These are phyloP conservation scores for Mobula birostris DNA, from an alignment of 2,113 vertebrate species.

Conservation along the genomic window DNA sequence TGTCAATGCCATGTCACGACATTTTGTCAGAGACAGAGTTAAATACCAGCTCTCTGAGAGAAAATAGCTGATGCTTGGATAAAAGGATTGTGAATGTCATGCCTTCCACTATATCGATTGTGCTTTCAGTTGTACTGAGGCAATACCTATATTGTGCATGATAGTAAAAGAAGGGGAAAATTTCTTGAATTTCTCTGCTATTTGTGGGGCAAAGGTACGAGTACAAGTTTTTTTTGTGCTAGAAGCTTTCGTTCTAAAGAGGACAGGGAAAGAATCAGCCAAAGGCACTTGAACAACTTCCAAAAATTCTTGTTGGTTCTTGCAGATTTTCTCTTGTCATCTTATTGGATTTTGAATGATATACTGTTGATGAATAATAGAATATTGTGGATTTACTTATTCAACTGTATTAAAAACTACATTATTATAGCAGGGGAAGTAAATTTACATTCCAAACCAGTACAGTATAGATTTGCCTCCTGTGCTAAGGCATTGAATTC, in stretches of 20 bases:
- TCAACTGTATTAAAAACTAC: no score
- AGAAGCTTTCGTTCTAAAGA: neutral
- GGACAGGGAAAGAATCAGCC: neutral
- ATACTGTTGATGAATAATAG: neutral
- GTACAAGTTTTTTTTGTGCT: neutral
- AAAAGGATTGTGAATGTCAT: neutral
- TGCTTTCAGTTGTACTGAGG: neutral
- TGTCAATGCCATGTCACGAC: neutral
- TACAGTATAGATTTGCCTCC: neutral
- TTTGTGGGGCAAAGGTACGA: neutral
- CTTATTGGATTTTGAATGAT: neutral
- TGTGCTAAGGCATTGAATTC: neutral
- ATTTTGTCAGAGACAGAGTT: neutral
- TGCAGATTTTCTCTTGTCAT: neutral
- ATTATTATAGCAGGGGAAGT: neutral
- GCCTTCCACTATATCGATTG: neutral
- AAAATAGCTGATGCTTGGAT: slow-evolving; percentile 6
- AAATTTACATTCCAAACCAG: neutral
- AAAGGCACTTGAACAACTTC: neutral
- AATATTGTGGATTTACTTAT: no score
- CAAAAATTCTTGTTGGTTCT: neutral
- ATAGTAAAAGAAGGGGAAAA: neutral
- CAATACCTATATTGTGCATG: neutral
- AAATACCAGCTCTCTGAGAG: neutral
- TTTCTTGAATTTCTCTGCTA: neutral